These are phyloP conservation scores for Lepidothrix coronata DNA, from an alignment of 2,113 vertebrate genomes.

Conservation along the genomic window DNA sequence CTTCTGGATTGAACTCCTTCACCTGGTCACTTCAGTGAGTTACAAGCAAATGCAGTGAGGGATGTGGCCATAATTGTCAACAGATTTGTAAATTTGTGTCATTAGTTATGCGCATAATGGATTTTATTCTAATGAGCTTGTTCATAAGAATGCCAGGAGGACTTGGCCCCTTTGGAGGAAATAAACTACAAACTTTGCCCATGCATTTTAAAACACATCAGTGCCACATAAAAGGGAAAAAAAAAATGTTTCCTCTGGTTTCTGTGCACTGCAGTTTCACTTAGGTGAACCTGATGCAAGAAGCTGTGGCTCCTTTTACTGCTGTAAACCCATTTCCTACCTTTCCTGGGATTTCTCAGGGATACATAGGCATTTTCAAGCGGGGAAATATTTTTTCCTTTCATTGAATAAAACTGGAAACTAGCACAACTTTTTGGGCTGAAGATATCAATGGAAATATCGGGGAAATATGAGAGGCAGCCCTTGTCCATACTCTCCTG, in stretches of 20 bases:
- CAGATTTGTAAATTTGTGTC: slow-evolving; percentile 67
- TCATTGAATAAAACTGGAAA: slow-evolving; percentile 75
- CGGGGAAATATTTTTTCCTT: slow-evolving; percentile 59
- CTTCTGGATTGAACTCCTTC: slow-evolving; percentile 39
- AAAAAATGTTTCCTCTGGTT: not conserved
- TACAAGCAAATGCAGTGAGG: slow-evolving; percentile 43
- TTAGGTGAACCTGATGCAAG: not conserved
- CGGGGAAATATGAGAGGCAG: slow-evolving; percentile 70
- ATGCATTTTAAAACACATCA: slow-evolving; percentile 43
- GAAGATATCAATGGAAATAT: not conserved
- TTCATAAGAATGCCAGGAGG: slow-evolving; percentile 65
- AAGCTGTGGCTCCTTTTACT: not conserved
- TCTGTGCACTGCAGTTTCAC: not conserved
- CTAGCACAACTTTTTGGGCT: slow-evolving; percentile 65
- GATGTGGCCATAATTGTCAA: slow-evolving; percentile 60
- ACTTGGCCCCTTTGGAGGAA: slow-evolving; percentile 48
- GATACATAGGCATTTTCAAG: slow-evolving; percentile 69
- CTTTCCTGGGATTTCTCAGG: slow-evolving; percentile 62
- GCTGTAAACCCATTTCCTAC: slow-evolving; percentile 32
- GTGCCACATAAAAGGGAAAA: not conserved
- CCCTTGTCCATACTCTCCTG: slow-evolving; percentile 74
- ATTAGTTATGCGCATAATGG: slow-evolving; percentile 71
- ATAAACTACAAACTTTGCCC: slow-evolving; percentile 51
- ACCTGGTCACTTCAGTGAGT: slow-evolving; percentile 56
- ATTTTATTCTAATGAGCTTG: slow-evolving; percentile 67